Percentiles rank a stretch among this genome's conserved stretches.
These are phyloP conservation scores for Neosalanx taihuensis DNA, from an alignment of 2,797 vertebrate species.

Conservation along the genomic window DNA sequence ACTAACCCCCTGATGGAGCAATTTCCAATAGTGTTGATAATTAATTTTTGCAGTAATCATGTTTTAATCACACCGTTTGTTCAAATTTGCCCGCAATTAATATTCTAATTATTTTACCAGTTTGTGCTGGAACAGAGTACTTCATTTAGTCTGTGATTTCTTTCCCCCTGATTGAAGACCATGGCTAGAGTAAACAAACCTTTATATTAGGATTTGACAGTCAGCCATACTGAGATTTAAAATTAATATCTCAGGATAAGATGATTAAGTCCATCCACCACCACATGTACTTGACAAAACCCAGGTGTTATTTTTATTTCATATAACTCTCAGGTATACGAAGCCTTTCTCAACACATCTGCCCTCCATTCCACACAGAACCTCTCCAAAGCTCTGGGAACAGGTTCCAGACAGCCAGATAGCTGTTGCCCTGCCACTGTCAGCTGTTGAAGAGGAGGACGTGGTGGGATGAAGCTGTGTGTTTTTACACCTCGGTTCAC, in stretches of 20 bases:
- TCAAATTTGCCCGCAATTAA: constrained; percentile 42
- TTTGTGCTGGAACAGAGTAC: constrained; percentile 17
- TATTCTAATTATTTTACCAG: constrained; percentile 8
- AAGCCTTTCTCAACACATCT: no score
- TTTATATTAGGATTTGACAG: neutral
- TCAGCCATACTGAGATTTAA: neutral
- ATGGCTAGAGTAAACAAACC: neutral
- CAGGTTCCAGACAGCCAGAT: no score
- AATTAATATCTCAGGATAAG: neutral
- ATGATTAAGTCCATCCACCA: neutral
- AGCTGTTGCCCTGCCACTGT: no score
- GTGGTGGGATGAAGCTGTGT: neutral
- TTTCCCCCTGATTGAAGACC: constrained; percentile 2
- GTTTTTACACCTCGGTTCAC: constrained; percentile 13
- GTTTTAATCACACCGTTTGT: constrained; percentile 41
- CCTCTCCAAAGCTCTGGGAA: no score
- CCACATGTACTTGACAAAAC: neutral
- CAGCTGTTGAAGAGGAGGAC: neutral
- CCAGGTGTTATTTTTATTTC: no score
- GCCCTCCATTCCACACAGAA: no score
- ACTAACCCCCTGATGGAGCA: constrained; percentile 43
- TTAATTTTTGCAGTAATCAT: constrained; percentile 49
- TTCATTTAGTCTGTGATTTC: neutral
- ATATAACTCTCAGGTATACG: no score
- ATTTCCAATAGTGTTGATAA: constrained; percentile 50